These are phyloP conservation scores for Corythornis cristatus DNA, from an alignment of 2,113 vertebrate species.

Conservation along the genomic window DNA sequence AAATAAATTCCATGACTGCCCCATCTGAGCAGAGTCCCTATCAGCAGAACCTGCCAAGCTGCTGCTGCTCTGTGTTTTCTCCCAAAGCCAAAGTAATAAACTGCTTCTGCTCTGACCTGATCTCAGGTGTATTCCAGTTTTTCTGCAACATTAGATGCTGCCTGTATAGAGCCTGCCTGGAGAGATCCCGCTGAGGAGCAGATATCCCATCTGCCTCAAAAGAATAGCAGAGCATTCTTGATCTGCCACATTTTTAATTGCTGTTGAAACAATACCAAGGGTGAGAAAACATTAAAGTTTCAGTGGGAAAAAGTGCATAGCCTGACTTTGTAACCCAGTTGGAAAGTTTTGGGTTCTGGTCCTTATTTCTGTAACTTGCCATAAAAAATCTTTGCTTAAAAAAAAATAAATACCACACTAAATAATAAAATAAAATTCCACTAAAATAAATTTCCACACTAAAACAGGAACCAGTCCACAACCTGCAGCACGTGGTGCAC, in stretches of 20 bases:
- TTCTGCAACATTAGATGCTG: not conserved
- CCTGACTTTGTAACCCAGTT: not conserved
- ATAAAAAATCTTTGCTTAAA: not conserved
- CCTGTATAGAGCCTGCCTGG: not conserved
- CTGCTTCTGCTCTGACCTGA: not conserved
- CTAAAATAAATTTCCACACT: too few relatives aligned
- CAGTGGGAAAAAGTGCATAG: not conserved
- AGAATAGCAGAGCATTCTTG: not conserved
- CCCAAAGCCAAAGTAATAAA: not conserved
- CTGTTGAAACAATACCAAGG: not conserved
- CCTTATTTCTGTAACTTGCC: not conserved
- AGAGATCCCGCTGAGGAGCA: not conserved
- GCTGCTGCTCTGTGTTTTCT: not conserved
- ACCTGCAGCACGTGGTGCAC: not conserved
- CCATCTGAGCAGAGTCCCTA: not conserved
- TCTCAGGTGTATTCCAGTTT: not conserved
- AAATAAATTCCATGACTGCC: not conserved
- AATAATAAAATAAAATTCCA: too few relatives aligned
- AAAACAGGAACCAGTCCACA: not conserved
- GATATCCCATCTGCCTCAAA: not conserved
- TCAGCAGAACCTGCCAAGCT: not conserved
- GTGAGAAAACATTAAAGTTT: not conserved
- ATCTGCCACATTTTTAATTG: not conserved
- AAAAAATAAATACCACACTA: not conserved
- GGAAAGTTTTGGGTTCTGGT: not conserved